phyloP scores from a whole-genome alignment of 2,113 vertebrate genomes.

The Varanus komodoensis region DNA sequence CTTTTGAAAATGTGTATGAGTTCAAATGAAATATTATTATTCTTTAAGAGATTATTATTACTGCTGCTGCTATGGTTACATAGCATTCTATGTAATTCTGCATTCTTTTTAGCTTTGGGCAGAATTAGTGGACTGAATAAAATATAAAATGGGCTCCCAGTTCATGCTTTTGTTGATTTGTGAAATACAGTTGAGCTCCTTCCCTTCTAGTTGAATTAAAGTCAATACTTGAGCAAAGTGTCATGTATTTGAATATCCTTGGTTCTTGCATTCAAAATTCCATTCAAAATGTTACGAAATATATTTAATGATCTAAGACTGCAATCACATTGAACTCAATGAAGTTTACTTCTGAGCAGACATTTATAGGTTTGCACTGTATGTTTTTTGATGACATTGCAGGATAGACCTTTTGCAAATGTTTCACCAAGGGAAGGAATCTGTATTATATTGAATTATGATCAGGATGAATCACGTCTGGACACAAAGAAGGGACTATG shows the following conservation, averaged over 20 bases:
- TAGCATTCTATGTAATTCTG: neutral
- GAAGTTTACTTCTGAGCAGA: neutral
- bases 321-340: neutral
- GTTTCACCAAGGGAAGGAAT: neutral
- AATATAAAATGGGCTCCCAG: neutral
- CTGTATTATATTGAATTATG: constrained; percentile 6
- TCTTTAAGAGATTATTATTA: neutral
- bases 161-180: constrained; percentile 20
- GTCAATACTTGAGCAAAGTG: constrained; percentile 26
- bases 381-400: neutral
- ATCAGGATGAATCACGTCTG: constrained; percentile 35
- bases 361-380: neutral
- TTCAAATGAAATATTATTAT: no score
- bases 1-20: no score
- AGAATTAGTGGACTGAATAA: neutral
- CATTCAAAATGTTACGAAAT: neutral
- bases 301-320: neutral
- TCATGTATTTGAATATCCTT: constrained; percentile 55
- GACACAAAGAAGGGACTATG: constrained; percentile 22
- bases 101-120: neutral
- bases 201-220: constrained; percentile 36
- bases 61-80: no score
- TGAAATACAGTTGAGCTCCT: constrained; percentile 43
- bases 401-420: constrained; percentile 20
- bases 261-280: neutral